A percentile compares a stretch with the other conserved stretches of the same genome.
These are phyloP conservation scores for Caenorhabditis sinica DNA, from an alignment of 2,888 invertebrate genomes.

Conservation along the genomic window DNA sequence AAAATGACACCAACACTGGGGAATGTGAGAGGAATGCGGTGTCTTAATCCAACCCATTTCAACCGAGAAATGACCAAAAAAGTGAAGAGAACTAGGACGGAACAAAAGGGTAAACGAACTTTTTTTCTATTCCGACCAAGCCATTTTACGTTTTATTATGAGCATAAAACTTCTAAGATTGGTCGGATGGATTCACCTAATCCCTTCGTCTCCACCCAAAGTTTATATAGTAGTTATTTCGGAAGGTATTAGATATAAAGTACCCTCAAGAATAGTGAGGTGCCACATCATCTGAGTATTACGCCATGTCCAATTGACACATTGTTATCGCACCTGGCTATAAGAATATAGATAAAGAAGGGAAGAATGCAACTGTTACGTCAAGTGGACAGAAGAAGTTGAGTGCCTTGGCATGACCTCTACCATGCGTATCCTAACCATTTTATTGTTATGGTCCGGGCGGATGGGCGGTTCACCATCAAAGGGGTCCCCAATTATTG, in stretches of 20 bases:
- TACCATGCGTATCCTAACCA: conserved; percentile 44
- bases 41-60: conserved; percentile 53
- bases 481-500: conserved; percentile 55
- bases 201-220: conserved; percentile 15
- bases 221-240: conserved; percentile 43
- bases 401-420: conserved; percentile 47
- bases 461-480: background rate
- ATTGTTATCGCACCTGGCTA: conserved; percentile 56
- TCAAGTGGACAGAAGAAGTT: conserved; percentile 44
- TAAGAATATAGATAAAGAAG: background rate
- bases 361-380: conserved; percentile 12
- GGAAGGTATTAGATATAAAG: conserved; percentile 35
- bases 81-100: conserved; percentile 28
- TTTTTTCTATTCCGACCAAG: conserved; percentile 16
- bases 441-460: conserved; percentile 25
- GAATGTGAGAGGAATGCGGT: background rate
- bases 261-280: background rate
- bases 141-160: conserved; percentile 60
- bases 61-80: conserved; percentile 33
- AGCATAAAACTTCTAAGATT: conserved; percentile 48
- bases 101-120: conserved; percentile 44
- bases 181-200: conserved; percentile 48
- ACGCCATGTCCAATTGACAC: conserved; percentile 33
- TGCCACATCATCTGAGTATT: conserved; percentile 37
- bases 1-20: conserved; percentile 36